Base-by-base conservation (phyloP, 1,140 invertebrate species). In the Heliconius hewitsoni region DNA sequence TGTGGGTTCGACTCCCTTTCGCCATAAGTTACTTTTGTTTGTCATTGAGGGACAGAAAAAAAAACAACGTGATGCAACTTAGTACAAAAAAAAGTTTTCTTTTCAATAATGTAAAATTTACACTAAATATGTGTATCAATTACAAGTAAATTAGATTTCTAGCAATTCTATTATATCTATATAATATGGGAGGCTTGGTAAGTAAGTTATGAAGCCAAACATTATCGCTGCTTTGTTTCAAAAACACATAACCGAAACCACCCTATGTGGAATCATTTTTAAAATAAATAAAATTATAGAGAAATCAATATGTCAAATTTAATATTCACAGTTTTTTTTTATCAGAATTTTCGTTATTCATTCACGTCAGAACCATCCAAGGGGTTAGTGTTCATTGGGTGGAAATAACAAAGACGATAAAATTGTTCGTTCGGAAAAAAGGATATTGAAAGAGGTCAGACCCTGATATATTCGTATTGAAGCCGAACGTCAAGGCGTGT, bases 331-430 rank as follows among this genome's bases (percentile, higher is more conserved):
- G 82, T 85, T 76, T 76, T 76, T 57, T 55, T 66, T 71, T 46
- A 76, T 39, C 23, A 50, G 60, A 77, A 77, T 55, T 34, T 77
- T 77, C 85, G 66, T 71, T 77, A 66, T 77, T 77, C 76, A 77
- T 77, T 77, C 76, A 37, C 86, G 89, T 91, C 90, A 90, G 81
- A 91, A 91, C 87, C 85, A 90, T 91, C 87, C 86, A 86, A 91
- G 89, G 90, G 88, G 89, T 91, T 90, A 91, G 87, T 89, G 90
- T 89, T 92, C 89, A 92, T 89, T 86, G 89, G 89, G 91, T 93
- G 91, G 91, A 93, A 93, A 91, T 93, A 92, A 92, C 91, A 92
- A 91, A 92, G 90, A 89, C 89, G 90, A 92, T 93, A 93, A 93
- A 93, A 92, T 86, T 91, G 87, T 92, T 92, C 90, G 87, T 82